phyloP scores from a whole-genome alignment of 2,888 invertebrate genomes.

The Leptinotarsa rubiginosa region DNA sequence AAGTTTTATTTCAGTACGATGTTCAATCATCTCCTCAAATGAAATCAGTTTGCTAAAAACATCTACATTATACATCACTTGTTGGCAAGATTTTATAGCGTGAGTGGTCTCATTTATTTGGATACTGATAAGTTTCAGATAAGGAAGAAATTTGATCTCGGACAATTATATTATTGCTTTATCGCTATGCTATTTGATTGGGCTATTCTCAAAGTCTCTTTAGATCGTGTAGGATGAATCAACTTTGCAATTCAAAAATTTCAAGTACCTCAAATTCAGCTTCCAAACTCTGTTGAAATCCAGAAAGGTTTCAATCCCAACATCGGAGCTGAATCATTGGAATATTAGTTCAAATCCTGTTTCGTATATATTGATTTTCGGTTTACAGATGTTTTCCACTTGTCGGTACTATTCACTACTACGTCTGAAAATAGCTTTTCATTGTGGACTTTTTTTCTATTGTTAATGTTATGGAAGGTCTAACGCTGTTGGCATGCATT shows the following conservation, averaged over 20 bases:
- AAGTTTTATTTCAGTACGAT: neutral
- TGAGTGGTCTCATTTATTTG: neutral
- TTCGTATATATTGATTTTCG: no score
- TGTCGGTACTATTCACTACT: no score
- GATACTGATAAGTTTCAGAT: neutral
- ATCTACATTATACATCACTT: neutral
- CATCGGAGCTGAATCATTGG: no score
- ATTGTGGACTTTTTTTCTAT: no score
- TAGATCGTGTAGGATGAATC: neutral
- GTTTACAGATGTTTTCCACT: no score
- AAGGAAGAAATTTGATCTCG: neutral
- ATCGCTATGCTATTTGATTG: neutral
- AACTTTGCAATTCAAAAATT: neutral
- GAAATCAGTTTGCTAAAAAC: neutral
- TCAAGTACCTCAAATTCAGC: no score
- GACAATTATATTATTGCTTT: neutral
- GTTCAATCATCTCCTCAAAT: neutral
- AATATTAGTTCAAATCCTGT: no score
- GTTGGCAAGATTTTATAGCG: neutral
- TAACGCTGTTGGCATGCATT: no score
- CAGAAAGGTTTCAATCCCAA: no score
- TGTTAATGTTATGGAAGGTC: no score
- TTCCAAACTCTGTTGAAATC: no score
- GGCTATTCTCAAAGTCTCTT: neutral
- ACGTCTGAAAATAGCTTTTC: no score